Evolutionary conservation across 2,888 invertebrate species (phyloP), one percentile per base, ranked within the genome.

Genomic region (Agrotis ipsilon): DNA sequence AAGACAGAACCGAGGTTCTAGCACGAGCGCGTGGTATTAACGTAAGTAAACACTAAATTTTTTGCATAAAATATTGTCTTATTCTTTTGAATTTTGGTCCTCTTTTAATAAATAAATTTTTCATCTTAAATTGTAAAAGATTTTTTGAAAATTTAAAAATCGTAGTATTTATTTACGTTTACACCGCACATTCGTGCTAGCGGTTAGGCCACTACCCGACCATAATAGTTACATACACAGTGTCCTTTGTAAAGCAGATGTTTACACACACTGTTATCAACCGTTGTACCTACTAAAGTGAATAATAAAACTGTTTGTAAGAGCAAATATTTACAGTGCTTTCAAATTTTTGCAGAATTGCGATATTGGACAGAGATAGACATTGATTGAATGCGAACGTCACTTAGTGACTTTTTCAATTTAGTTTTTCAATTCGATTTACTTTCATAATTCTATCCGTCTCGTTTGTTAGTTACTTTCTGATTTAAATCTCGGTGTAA

Each of bases 201-300:
- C 39, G 1, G 83, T 74, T 63, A 71, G 77, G 72, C 58, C 72
- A 68, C 68, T 71, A 75, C 45, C 68, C 46, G 58, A 57, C 19
- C 59, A 58, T 78, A 76, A 84, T 80, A 76, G 72, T 62, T 75
- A 74, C 65, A 66, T 60, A 73, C 55, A 80, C 69, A 75, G 72
- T 81, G 77, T 80, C 80, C 83, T 87, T 85, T 83, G 85, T 84
- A 57, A 51, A 62, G 54, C 74, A 75, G 24, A 79, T 84, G 86
- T 87, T 83, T 85, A 80, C 68, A 76, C 72, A 70, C 63, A 67
- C 75, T 80, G 83, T 68, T 75, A 80, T 78, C 66, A 75, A 78
- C 67, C 61, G 54, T 52, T 72, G 55, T 75, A 69, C 72, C 58
- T 63, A 72, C 39, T 51, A 32, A 68, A 62, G 9, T 62, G 45